Evolutionary conservation across 1,140 invertebrate genomes (phyloP), one percentile per base, ranked within the genome.

Genomic region (Anthonomus grandis): DNA sequence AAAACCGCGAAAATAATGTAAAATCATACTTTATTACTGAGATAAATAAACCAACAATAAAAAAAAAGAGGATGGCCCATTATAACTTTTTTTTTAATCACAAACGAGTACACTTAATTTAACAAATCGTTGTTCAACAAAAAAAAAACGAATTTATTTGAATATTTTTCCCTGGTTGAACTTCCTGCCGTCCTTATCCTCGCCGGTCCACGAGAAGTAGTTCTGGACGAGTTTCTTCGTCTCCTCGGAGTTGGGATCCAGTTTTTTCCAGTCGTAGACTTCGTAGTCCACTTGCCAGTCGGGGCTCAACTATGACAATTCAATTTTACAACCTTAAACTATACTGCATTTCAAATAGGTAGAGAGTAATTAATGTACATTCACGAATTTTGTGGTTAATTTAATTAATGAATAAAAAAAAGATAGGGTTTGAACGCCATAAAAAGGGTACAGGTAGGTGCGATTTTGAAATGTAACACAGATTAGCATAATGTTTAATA

Each of bases 91-190:
- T n/a, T n/a, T 36, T 36, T 21, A 49, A 49, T 49, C 31, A 49
- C 27, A 49, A 49, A 37, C 12, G n/a, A 49, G 12, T n/a, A n/a
- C n/a, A n/a, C n/a, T n/a, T n/a, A n/a, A n/a, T 22, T n/a, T 18
- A 41, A 39, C n/a, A 13, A 41, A 41, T 9, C 13, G 22, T 24
- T 21, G 41, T 22, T 39, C 18, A 22, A 22, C 38, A 41, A 41
- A 8, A 25, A 5, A 19, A 51, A 39, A 39, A 6, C 25, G 17
- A 36, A 4, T 19, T 50, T 89, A 99, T 82, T 99, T 99, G 82
- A 98, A 99, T 74, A 98, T 94, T 81, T 99, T 99, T 76, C 97
- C 97, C 81, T 98, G 91, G 76, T 96, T 97, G 81, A 98, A 97
- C 74, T 90, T 86, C 67, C 94, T 87, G 52, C 93, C 92, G 55